Evolutionary conservation across 2,888 invertebrate species (phyloP).

Genomic region (Hypselothyrea guttata): DNA sequence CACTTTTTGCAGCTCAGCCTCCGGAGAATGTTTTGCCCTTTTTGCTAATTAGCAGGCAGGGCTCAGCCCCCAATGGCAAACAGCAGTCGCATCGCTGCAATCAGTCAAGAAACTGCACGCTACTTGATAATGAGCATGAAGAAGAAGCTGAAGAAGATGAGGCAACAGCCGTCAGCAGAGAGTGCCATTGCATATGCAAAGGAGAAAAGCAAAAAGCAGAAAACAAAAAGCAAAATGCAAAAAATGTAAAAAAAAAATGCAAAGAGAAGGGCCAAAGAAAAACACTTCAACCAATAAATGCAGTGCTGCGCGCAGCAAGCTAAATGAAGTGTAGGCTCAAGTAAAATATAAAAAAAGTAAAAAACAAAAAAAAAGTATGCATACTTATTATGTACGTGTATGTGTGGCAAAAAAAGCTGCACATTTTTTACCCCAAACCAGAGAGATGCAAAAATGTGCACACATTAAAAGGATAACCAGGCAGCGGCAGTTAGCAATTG

Average conservation of each 20-base stretch:
- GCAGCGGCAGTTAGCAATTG: slow-evolving; percentile 16
- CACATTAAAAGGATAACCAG: slow-evolving; percentile 69
- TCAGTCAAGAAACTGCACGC: slow-evolving; percentile 75
- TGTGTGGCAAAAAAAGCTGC: slow-evolving; percentile 35
- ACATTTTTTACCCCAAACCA: slow-evolving; percentile 46
- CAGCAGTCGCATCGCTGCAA: slow-evolving; percentile 60
- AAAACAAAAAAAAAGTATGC: slow-evolving; percentile 15
- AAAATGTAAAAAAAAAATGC: slow-evolving; percentile 3
- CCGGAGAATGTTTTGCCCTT: slow-evolving; percentile 35
- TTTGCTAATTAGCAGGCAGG: slow-evolving; percentile 65
- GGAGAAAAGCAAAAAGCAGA: slow-evolving; percentile 7
- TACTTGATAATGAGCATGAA: slow-evolving; percentile 65
- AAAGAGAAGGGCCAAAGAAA: slow-evolving; percentile 50
- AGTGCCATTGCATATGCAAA: slow-evolving; percentile 20
- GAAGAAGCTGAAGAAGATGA: slow-evolving; percentile 11
- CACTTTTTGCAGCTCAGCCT: background rate
- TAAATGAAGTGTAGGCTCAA: slow-evolving; percentile 74
- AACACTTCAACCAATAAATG: slow-evolving; percentile 75
- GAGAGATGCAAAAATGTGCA: slow-evolving; percentile 27
- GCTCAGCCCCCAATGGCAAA: slow-evolving; percentile 36
- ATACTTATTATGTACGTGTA: slow-evolving; percentile 2
- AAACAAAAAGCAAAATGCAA: slow-evolving; percentile 7
- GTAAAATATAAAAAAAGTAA: slow-evolving; percentile 51
- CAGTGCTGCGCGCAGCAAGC: slow-evolving; percentile 58
- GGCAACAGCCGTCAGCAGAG: slow-evolving; percentile 13